phyloP scores from a whole-genome alignment of 2,797 vertebrate species.

The Nyctalus aviator region DNA sequence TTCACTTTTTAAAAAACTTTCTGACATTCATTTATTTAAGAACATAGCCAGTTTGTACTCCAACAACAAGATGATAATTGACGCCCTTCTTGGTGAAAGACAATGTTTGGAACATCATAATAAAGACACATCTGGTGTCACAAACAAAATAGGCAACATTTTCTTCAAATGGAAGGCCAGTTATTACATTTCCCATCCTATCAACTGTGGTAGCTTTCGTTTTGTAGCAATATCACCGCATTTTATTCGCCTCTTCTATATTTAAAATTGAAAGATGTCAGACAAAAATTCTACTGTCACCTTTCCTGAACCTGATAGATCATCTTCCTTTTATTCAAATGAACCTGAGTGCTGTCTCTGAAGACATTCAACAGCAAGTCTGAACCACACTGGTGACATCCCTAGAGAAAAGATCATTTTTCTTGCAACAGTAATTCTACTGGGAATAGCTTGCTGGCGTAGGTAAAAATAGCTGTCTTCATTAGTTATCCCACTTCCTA shows the following conservation, averaged over 20 bases:
- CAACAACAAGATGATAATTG: not conserved
- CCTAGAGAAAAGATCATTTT: conserved; percentile 77
- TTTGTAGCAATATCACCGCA: not conserved
- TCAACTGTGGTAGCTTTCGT: not conserved
- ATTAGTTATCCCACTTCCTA: conserved; percentile 71
- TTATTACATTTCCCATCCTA: not conserved
- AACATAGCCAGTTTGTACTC: not conserved
- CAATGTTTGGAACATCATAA: not conserved
- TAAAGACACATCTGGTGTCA: not conserved
- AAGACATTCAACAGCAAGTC: conserved; percentile 66
- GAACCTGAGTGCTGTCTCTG: conserved; percentile 66
- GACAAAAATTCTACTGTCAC: conserved; percentile 61
- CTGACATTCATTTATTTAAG: not conserved
- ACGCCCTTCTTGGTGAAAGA: not conserved
- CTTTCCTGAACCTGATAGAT: conserved; percentile 69
- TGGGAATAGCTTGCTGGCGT: conserved; percentile 81
- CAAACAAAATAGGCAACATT: not conserved
- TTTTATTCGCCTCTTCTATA: conserved; percentile 55
- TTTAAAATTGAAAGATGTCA: conserved; percentile 56
- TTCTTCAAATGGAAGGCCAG: conserved; percentile 48
- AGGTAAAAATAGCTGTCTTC: conserved; percentile 78
- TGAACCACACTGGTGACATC: conserved; percentile 73
- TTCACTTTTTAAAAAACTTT: not conserved
- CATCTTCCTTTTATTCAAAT: conserved; percentile 69
- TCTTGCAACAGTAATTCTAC: conserved; percentile 80